phyloP scores from a whole-genome alignment of 2,113 vertebrate species.

The Podilymbus podiceps region DNA sequence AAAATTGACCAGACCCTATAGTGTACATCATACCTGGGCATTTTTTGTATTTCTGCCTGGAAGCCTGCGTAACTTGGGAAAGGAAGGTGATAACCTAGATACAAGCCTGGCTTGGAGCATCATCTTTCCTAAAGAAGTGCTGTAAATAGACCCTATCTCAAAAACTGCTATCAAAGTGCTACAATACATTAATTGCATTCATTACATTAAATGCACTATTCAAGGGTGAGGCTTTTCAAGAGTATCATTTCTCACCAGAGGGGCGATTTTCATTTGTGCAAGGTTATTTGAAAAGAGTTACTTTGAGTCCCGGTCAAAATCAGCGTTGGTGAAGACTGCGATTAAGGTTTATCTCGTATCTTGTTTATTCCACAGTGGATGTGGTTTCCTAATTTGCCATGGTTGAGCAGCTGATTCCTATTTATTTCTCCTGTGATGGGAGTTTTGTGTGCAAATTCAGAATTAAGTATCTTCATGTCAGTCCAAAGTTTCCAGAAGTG shows the following conservation, averaged over 20 bases:
- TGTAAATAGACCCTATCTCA: neutral
- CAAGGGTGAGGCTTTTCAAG: neutral
- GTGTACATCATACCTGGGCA: neutral
- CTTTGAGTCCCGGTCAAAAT: neutral
- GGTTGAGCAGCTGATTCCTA: neutral
- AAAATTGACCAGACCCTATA: neutral
- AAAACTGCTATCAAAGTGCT: neutral
- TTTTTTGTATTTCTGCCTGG: neutral
- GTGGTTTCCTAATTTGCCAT: neutral
- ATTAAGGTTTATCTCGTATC: fast-evolving
- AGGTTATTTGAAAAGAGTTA: neutral
- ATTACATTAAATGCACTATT: neutral
- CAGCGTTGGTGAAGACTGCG: neutral
- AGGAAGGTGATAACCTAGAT: neutral
- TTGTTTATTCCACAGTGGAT: neutral
- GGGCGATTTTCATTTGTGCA: neutral
- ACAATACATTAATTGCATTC: neutral
- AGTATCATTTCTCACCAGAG: neutral
- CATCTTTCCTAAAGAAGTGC: neutral
- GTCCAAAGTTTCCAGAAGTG: neutral
- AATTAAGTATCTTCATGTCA: neutral
- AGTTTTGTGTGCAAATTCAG: neutral
- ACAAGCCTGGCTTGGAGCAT: neutral
- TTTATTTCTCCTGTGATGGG: neutral
- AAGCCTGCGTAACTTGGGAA: neutral